These are phyloP conservation scores for Sardina pilchardus DNA, from an alignment of 2,113 vertebrate genomes.

Conservation along the genomic window DNA sequence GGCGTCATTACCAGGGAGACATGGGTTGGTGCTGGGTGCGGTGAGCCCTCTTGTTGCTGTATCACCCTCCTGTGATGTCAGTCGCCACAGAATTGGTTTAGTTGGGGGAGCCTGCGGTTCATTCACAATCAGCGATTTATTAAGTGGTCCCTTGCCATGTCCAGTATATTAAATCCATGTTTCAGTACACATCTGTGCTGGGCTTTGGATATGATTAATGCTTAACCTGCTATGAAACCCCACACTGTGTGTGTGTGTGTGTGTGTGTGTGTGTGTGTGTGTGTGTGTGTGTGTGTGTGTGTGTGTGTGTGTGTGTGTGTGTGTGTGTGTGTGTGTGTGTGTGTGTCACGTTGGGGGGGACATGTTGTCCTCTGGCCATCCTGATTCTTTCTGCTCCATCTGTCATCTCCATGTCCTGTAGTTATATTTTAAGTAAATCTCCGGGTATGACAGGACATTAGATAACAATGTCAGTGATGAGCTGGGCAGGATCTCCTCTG, in stretches of 20 bases:
- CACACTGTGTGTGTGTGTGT: constrained; percentile 34
- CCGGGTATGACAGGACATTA: background rate
- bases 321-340: too few relatives aligned
- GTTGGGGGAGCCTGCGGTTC: too few relatives aligned
- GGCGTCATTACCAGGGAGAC: too few relatives aligned
- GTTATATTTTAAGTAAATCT: constrained; percentile 45
- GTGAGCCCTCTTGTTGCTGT: too few relatives aligned
- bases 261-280: too few relatives aligned
- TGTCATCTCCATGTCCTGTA: constrained; percentile 50
- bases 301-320: too few relatives aligned
- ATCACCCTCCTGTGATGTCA: too few relatives aligned
- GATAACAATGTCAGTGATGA: background rate
- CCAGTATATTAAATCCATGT: background rate
- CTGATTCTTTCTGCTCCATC: constrained; percentile 58
- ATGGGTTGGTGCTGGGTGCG: too few relatives aligned
- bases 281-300: too few relatives aligned
- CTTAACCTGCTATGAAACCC: constrained; percentile 57
- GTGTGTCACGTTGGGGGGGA: constrained; percentile 26
- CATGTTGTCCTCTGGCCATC: constrained; percentile 35
- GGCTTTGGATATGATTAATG: constrained; percentile 50
- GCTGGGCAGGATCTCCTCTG: background rate
- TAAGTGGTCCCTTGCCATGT: background rate
- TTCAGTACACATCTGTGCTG: background rate
- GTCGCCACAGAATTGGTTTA: too few relatives aligned
- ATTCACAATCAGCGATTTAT: background rate